Evolutionary conservation across 2,113 vertebrate species (phyloP).

Genomic region (Melanostigma gelatinosum): DNA sequence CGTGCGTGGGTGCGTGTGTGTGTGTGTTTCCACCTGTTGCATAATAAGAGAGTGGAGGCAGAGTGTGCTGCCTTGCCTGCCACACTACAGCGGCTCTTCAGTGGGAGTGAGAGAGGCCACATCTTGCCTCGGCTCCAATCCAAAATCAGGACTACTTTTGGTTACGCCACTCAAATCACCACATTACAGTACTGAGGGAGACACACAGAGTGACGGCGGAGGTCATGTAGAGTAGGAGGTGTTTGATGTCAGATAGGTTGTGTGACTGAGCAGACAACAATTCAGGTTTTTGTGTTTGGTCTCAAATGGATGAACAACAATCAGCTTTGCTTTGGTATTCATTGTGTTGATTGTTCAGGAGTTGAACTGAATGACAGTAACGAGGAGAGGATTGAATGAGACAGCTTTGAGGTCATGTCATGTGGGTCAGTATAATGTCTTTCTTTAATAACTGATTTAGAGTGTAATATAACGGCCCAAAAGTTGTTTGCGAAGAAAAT

Average conservation of each 20-base stretch:
- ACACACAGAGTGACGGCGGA: not conserved
- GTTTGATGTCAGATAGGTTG: slow-evolving; percentile 41
- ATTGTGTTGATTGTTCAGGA: slow-evolving; percentile 8
- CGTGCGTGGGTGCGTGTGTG: slow-evolving; percentile 53
- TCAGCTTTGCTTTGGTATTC: slow-evolving; percentile 1
- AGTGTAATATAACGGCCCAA: not conserved
- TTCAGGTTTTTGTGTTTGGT: not conserved
- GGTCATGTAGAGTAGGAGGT: slow-evolving; percentile 43
- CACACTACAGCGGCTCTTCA: slow-evolving; percentile 63
- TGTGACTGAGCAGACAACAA: slow-evolving; percentile 18
- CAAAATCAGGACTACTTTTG: slow-evolving; percentile 40
- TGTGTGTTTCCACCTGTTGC: slow-evolving; percentile 77
- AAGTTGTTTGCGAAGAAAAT: not conserved
- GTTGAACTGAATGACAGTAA: slow-evolving; percentile 12
- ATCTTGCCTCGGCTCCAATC: slow-evolving; percentile 51
- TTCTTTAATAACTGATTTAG: slow-evolving; percentile 1
- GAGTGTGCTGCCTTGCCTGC: slow-evolving; percentile 66
- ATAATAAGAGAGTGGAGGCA: slow-evolving; percentile 74
- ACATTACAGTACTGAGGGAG: slow-evolving; percentile 25
- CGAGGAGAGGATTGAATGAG: not conserved
- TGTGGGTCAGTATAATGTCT: not conserved
- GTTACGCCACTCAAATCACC: slow-evolving; percentile 24
- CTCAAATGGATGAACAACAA: slow-evolving; percentile 18
- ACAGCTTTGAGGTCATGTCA: not conserved
- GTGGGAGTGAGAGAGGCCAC: slow-evolving; percentile 68